Evolutionary conservation across 2,888 invertebrate species (phyloP).

Genomic region (Clistopyga incitator): DNA sequence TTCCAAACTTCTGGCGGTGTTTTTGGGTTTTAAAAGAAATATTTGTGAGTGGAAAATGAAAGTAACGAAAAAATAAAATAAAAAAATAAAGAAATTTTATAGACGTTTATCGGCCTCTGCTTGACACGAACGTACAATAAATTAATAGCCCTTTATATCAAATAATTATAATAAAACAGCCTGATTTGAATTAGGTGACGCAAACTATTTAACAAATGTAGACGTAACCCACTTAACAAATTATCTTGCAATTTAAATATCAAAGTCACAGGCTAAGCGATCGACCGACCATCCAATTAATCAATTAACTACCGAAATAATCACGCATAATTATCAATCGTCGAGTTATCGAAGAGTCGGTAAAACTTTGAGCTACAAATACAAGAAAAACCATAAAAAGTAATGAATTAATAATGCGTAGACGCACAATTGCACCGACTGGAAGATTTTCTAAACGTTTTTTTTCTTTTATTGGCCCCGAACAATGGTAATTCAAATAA

Average conservation of each 20-base stretch:
- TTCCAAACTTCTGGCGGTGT: constrained; percentile 21
- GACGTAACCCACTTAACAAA: constrained; percentile 24
- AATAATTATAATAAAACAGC: neutral
- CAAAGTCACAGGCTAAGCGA: constrained; percentile 13
- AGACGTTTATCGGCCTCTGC: constrained; percentile 61
- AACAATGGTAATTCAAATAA: constrained; percentile 9
- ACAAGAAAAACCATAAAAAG: constrained; percentile 2
- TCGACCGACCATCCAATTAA: too few relatives aligned
- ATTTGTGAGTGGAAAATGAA: neutral
- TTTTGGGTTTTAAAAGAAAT: constrained; percentile 29
- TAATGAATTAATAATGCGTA: constrained; percentile 10
- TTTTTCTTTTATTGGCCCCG: constrained; percentile 6
- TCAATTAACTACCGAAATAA: constrained; percentile 8
- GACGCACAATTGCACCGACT: constrained; percentile 52
- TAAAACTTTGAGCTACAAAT: neutral
- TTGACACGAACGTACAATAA: constrained; percentile 61
- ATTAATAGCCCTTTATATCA: constrained; percentile 29
- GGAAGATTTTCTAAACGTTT: constrained; percentile 6
- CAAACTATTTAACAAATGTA: constrained; percentile 40
- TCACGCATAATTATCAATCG: constrained; percentile 30
- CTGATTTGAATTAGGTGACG: constrained; percentile 23
- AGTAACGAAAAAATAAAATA: neutral
- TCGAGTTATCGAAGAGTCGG: constrained; percentile 18
- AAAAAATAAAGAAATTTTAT: too few relatives aligned
- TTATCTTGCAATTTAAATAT: constrained; percentile 21